phyloP scores from a whole-genome alignment of 1,140 invertebrate species.

The Hylaeus anthracinus region DNA sequence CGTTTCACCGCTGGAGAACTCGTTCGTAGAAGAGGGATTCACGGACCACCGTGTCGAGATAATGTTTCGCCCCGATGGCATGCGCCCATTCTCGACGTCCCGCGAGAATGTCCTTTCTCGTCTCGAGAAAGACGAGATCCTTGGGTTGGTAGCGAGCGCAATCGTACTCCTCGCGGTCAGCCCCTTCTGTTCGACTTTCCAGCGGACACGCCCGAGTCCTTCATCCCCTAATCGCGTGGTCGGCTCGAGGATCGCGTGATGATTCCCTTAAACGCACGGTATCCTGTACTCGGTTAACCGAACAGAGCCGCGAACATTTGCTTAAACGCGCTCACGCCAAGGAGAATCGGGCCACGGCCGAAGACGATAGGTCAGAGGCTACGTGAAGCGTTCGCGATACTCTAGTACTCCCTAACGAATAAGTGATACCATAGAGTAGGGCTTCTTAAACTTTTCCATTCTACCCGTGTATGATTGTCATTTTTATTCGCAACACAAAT shows the following conservation, averaged over 20 bases:
- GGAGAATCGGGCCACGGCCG: conserved; percentile 44
- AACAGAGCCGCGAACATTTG: conserved; percentile 72
- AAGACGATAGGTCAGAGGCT: too few relatives aligned
- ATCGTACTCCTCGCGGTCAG: neutral
- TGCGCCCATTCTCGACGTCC: too few relatives aligned
- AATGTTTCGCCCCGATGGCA: neutral
- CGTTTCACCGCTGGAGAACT: too few relatives aligned
- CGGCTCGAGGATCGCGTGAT: conserved; percentile 65
- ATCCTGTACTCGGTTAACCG: conserved; percentile 70
- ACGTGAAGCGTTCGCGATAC: too few relatives aligned
- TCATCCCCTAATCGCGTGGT: conserved; percentile 52
- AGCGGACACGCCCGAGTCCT: conserved; percentile 25
- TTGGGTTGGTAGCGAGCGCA: neutral
- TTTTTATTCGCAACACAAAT: too few relatives aligned
- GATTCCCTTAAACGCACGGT: conserved; percentile 54
- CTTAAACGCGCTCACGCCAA: conserved; percentile 56
- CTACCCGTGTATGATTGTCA: too few relatives aligned
- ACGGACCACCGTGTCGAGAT: neutral
- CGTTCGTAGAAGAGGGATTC: too few relatives aligned
- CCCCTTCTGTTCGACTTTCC: neutral
- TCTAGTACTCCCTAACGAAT: too few relatives aligned
- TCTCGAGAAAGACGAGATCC: too few relatives aligned
- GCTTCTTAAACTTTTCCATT: too few relatives aligned
- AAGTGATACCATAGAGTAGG: too few relatives aligned
- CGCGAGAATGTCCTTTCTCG: too few relatives aligned